Conservation (phyloP, 1,140 invertebrate genomes). For the Hylyphantes graminicola region DNA sequence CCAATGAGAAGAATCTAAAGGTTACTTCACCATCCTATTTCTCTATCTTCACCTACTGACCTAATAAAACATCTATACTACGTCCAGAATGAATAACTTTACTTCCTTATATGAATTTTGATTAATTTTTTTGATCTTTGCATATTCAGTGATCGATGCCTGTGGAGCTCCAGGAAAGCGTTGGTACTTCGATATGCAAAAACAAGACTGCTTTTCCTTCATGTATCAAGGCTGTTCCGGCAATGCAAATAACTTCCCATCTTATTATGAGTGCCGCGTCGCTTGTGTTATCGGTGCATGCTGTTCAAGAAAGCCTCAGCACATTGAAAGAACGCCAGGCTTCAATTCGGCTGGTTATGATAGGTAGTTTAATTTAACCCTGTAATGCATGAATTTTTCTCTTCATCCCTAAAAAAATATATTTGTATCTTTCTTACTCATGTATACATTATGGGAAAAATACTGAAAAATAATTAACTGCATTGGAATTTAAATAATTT, state of each 20-base stretch:
- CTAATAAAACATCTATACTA: no score
- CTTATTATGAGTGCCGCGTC: constrained; percentile 57
- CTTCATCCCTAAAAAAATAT: no score
- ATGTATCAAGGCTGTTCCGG: constrained; percentile 52
- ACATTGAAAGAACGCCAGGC: constrained; percentile 20
- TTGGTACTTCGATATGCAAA: constrained; percentile 54
- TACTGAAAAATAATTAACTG: no score
- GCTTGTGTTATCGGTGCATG: constrained; percentile 56
- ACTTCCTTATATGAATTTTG: no score
- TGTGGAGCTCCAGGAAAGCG: constrained; percentile 44
- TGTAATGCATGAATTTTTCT: neutral
- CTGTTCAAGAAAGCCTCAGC: constrained; percentile 41
- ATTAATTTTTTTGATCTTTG: neutral
- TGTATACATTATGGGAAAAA: no score
- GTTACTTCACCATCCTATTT: no score
- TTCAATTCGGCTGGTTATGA: constrained; percentile 50
- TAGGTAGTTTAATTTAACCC: constrained; percentile 17
- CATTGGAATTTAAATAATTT: no score
- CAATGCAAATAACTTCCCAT: constrained; percentile 55
- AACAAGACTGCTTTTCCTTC: constrained; percentile 47
- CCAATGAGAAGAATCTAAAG: no score
- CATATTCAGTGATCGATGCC: neutral
- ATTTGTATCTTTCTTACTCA: no score
- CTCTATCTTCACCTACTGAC: no score
- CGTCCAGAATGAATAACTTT: no score